phyloP scores from a whole-genome alignment of 1,140 invertebrate species.

The Pachyrhynchus sulphureomaculatus region DNA sequence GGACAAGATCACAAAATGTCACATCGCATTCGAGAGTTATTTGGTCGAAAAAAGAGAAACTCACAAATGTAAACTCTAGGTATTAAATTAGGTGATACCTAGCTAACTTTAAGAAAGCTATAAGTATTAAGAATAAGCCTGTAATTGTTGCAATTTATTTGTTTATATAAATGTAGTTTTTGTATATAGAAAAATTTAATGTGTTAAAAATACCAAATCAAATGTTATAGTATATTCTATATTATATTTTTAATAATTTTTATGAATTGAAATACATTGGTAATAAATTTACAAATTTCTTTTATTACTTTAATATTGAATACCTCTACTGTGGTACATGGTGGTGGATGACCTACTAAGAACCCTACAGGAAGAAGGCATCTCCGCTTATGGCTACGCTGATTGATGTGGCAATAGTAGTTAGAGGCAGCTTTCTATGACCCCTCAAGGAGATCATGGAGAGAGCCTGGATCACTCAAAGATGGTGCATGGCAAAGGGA shows the following conservation, averaged over 20 bases:
- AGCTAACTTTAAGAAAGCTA: background rate
- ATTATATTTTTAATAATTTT: conserved; percentile 18
- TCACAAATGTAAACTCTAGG: conserved; percentile 36
- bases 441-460: no score
- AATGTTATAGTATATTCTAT: conserved; percentile 27
- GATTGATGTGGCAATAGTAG: no score
- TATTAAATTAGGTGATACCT: conserved; percentile 1
- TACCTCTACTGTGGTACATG: no score
- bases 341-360: no score
- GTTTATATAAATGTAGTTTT: conserved; percentile 35
- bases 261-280: conserved; percentile 19
- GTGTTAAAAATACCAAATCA: conserved; percentile 32
- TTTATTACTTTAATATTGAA: no score
- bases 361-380: no score
- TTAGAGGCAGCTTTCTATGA: no score
- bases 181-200: conserved; percentile 29
- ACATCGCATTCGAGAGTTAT: conserved; percentile 38
- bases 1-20: conserved; percentile 39
- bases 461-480: no score
- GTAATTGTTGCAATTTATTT: conserved; percentile 32
- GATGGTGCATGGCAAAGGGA: no score
- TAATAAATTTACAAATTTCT: background rate
- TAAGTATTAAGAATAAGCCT: conserved; percentile 29
- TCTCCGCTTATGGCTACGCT: no score
- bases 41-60: conserved; percentile 37